These are phyloP conservation scores for Silurus aristotelis DNA, from an alignment of 2,797 vertebrate species.

Conservation along the genomic window DNA sequence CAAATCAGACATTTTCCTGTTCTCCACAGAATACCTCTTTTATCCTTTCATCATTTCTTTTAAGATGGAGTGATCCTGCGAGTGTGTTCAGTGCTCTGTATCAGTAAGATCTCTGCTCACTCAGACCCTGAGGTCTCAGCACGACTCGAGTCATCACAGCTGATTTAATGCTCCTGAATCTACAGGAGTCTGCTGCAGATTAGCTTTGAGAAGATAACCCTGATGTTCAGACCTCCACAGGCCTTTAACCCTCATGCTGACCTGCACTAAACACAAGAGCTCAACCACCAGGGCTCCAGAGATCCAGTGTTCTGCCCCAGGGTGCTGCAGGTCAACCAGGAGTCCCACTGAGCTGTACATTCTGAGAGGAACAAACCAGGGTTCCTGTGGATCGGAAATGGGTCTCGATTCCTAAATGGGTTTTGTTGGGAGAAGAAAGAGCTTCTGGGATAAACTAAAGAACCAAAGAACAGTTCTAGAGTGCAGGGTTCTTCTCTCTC, in stretches of 20 bases:
- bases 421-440: background rate
- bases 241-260: slow-evolving; percentile 72
- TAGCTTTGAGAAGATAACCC: slow-evolving; percentile 66
- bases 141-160: background rate
- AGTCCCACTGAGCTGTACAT: background rate
- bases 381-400: background rate
- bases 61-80: background rate
- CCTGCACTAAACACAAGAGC: slow-evolving; percentile 71
- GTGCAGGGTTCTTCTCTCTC: background rate
- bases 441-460: background rate
- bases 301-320: slow-evolving; percentile 24
- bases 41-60: background rate
- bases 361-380: background rate
- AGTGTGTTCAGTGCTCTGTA: background rate
- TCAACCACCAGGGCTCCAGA: slow-evolving; percentile 70
- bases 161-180: slow-evolving; percentile 22
- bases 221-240: slow-evolving; percentile 71
- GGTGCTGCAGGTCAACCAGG: slow-evolving; percentile 43
- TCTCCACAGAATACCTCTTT: background rate
- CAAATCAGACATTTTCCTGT: background rate
- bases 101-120: slow-evolving; percentile 12
- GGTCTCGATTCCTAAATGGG: too few species aligned
- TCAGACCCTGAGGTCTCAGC: slow-evolving; percentile 2
- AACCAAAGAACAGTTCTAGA: background rate
- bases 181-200: slow-evolving; percentile 49